These are phyloP conservation scores for Mormyrus iriodes DNA, from an alignment of 2,113 vertebrate species.

Conservation along the genomic window DNA sequence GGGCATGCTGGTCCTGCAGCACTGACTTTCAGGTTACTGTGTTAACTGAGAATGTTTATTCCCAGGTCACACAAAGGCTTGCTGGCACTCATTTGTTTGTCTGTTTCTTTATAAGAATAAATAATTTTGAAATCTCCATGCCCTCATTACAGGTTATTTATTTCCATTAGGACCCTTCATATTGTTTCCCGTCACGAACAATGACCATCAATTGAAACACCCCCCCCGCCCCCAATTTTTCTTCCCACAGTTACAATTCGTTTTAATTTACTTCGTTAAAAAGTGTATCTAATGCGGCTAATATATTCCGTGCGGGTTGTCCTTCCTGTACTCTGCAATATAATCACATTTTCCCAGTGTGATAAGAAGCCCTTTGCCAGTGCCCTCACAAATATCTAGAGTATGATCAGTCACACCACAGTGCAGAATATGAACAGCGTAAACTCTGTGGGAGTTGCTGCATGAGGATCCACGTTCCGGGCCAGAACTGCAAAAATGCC, in stretches of 20 bases:
- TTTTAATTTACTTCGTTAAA: slow-evolving; percentile 32
- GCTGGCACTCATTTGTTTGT: neutral
- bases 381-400: slow-evolving; percentile 29
- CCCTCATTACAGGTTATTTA: neutral
- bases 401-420: slow-evolving; percentile 30
- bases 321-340: slow-evolving; percentile 20
- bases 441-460: slow-evolving; percentile 21
- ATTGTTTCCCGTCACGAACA: slow-evolving; percentile 3
- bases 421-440: slow-evolving; percentile 26
- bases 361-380: slow-evolving; percentile 28
- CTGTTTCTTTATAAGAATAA: neutral
- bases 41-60: neutral
- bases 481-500: neutral
- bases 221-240: slow-evolving; percentile 10
- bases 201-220: slow-evolving; percentile 30
- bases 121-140: neutral
- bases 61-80: neutral
- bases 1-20: neutral
- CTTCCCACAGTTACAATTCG: slow-evolving; percentile 11
- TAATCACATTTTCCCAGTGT: slow-evolving; percentile 32
- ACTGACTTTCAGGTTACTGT: neutral
- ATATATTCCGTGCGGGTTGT: slow-evolving; percentile 33
- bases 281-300: slow-evolving; percentile 30
- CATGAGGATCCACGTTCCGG: neutral
- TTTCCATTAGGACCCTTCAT: neutral